phyloP scores from a whole-genome alignment of 2,888 invertebrate genomes.

The Kryphioiulus occultus region DNA sequence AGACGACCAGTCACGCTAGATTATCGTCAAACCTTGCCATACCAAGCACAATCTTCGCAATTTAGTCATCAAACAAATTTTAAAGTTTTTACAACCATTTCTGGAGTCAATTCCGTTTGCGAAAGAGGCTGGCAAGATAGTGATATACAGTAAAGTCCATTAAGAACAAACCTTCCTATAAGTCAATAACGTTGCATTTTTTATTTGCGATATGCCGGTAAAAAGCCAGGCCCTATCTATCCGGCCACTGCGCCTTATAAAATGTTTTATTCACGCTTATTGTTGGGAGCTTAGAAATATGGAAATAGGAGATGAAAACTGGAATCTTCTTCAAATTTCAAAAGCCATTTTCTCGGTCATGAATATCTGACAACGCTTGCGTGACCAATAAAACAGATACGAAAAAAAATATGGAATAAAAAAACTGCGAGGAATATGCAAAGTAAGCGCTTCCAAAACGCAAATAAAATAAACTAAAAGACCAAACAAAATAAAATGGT shows the following conservation, averaged over 20 bases:
- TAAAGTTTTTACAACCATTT: not conserved
- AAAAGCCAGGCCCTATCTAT: not conserved
- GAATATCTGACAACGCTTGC: constrained; percentile 19
- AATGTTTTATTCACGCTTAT: constrained; percentile 35
- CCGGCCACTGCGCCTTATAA: constrained; percentile 13
- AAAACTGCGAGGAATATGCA: not conserved
- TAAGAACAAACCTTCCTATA: not conserved
- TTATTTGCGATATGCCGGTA: not conserved
- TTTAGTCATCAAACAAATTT: too few species aligned
- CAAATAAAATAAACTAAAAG: constrained; percentile 29
- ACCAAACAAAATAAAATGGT: not conserved
- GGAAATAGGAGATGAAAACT: constrained; percentile 8
- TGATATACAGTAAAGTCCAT: not conserved
- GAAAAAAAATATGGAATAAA: not conserved
- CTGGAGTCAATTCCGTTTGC: not conserved
- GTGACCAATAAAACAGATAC: not conserved
- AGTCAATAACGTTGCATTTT: not conserved
- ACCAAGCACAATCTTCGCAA: too few species aligned
- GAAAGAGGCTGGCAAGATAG: not conserved
- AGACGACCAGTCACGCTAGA: too few species aligned
- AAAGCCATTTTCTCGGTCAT: constrained; percentile 27
- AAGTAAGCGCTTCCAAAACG: constrained; percentile 24
- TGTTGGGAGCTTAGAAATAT: constrained; percentile 32
- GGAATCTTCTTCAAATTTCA: constrained; percentile 40
- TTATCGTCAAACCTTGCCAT: too few species aligned